Evolutionary conservation across 2,113 vertebrate genomes (phyloP).

Genomic region (Chaetodon trifascialis): DNA sequence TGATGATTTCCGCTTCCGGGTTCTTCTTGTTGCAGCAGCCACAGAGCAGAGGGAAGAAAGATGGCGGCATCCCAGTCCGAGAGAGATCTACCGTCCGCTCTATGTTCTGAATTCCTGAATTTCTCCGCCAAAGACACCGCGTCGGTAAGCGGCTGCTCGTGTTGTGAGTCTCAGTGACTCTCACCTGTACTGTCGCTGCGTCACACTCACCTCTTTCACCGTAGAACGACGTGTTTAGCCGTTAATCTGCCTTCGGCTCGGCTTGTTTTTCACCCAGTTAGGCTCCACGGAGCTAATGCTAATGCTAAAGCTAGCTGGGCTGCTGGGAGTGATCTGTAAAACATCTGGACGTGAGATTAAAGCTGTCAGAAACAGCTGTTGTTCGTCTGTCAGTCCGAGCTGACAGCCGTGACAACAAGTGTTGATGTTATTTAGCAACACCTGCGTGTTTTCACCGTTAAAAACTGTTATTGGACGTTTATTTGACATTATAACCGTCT

Average conservation of each 20-base stretch:
- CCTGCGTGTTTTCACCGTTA: fast-evolving
- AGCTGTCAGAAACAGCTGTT: slow-evolving; percentile 7
- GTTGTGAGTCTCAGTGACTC: neutral
- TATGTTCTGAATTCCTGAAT: slow-evolving; percentile 78
- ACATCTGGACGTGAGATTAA: slow-evolving; percentile 30
- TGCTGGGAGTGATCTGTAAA: slow-evolving; percentile 14
- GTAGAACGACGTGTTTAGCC: neutral
- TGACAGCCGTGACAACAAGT: neutral
- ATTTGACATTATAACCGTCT: neutral
- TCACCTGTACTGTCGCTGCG: neutral
- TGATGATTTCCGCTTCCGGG: slow-evolving; percentile 61
- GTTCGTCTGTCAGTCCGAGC: neutral
- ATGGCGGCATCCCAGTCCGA: slow-evolving; percentile 84
- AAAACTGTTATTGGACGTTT: neutral
- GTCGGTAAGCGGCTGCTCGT: slow-evolving; percentile 73
- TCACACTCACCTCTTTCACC: neutral
- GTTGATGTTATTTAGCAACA: fast-evolving
- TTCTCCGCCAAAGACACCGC: slow-evolving; percentile 85
- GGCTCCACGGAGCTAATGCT: slow-evolving; percentile 1
- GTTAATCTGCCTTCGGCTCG: slow-evolving; percentile 23
- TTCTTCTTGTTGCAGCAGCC: slow-evolving; percentile 34
- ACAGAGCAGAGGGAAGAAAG: slow-evolving; percentile 64
- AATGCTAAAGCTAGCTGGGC: neutral
- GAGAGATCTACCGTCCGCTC: slow-evolving; percentile 68
- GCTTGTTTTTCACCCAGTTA: slow-evolving; percentile 67